Base-by-base conservation (phyloP, 2,797 vertebrate species). In the Danio albolineatus region DNA sequence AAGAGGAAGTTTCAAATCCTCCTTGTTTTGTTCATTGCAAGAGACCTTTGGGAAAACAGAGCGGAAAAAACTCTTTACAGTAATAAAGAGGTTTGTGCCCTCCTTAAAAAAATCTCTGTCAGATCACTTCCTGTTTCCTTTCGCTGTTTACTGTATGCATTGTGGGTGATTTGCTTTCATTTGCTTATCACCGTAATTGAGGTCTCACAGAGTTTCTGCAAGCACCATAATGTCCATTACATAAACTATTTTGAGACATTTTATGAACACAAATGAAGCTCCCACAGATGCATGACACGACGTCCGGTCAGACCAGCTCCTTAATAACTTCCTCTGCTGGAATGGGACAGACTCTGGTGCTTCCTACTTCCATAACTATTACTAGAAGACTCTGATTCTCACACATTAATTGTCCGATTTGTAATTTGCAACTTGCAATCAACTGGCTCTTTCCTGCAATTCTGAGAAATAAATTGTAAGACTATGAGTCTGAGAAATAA, bases 151-250 rank as follows among this genome's bases (percentile, higher is more conserved):
- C 89, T 48, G 87, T 89, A 91, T 87, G 67, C 83, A 59, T 89
- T 89, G 87, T 87, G 81, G 71, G 81, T 62, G 74, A 91, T 93
- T 92, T 88, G 90, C 93, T 94, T 92, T 89, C 75, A 89, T 92
- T 91, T 87, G 86, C 90, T 92, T 94, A 94, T 94, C 92, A 85
- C 80, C 73, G 61, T 93, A 94, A 94, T 91, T 91, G 90, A 91
- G 88, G 89, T 87, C 89, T 85, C 85, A 83, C 76, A 60, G 84
- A 87, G 83, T 87, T 87, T 86, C 86, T 12, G 85, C 83, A 86
- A 84, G 80, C 69, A 79, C 83, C 64, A 39, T 90, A 88, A 93
- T 93, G 28, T 90, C 87, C 86, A 90, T 93, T 92, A 90, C 75
- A 90, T 89, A 92, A 94, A 93, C 92, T 91, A 89, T 93, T 91